Conservation (phyloP, 2,888 invertebrate genomes). For the Apantesis nais region DNA sequence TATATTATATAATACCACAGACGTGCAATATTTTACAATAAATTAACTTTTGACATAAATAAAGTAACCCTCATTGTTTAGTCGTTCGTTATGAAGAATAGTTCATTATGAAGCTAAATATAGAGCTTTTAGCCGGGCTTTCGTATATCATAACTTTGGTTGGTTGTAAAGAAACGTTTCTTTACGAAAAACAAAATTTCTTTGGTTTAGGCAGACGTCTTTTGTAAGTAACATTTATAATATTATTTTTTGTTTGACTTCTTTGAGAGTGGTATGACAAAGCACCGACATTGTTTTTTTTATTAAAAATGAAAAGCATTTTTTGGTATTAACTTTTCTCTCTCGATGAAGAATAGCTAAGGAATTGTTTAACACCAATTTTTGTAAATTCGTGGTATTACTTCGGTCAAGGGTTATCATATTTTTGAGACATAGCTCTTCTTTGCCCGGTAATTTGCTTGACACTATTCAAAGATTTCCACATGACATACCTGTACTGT, state of each 20-base stretch:
- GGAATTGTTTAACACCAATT: too few species aligned
- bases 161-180: slow-evolving; percentile 51
- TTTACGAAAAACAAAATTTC: slow-evolving; percentile 58
- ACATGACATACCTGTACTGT: too few species aligned
- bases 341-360: too few species aligned
- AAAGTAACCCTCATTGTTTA: slow-evolving; percentile 45
- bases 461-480: too few species aligned
- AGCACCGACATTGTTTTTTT: background rate
- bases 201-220: slow-evolving; percentile 52
- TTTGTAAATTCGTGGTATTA: too few species aligned
- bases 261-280: background rate
- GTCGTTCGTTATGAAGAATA: slow-evolving; percentile 49
- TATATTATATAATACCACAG: slow-evolving; percentile 56
- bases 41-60: slow-evolving; percentile 55
- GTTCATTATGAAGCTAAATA: slow-evolving; percentile 54
- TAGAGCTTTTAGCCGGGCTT: slow-evolving; percentile 45
- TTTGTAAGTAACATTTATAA: slow-evolving; percentile 54
- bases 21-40: slow-evolving; percentile 55
- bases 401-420: too few species aligned
- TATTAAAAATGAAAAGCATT: too few species aligned
- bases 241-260: background rate
- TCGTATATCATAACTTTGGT: slow-evolving; percentile 41
- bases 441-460: too few species aligned
- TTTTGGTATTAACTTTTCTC: too few species aligned
- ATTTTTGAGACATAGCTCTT: too few species aligned